A percentile compares a stretch with the other conserved stretches of the same genome.
phyloP scores from a whole-genome alignment of 1,140 invertebrate genomes.

The Megalonaias nervosa region DNA sequence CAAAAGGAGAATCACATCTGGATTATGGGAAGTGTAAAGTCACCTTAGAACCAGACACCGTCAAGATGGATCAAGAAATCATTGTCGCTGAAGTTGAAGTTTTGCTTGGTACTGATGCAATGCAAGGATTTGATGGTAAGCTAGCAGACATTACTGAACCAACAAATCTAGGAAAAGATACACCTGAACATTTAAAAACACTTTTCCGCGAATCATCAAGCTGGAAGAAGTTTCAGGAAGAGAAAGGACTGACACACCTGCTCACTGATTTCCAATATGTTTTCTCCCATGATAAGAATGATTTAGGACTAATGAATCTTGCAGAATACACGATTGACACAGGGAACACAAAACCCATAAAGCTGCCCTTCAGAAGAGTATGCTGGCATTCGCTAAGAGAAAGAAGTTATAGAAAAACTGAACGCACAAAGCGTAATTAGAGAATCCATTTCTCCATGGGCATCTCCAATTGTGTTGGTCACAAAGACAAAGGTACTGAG shows the following conservation, averaged over 20 bases:
- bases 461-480: no score
- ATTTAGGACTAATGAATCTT: conserved; percentile 1
- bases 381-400: not conserved
- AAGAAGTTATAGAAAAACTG: no score
- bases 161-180: not conserved
- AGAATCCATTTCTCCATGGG: no score
- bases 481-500: not conserved
- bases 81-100: conserved; percentile 3
- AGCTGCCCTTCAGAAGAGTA: conserved; percentile 3
- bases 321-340: conserved; percentile 16
- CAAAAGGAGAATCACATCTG: no score
- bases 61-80: not conserved
- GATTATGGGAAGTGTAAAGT: no score
- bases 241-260: not conserved
- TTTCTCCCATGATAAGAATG: conserved; percentile 1
- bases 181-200: conserved; percentile 5
- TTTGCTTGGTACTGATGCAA: not conserved
- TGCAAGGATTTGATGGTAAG: not conserved
- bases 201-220: conserved; percentile 1
- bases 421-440: no score
- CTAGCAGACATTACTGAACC: not conserved
- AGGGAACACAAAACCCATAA: conserved; percentile 8
- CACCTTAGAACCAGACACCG: no score
- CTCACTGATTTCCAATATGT: not conserved
- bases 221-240: not conserved